These are phyloP conservation scores for Trachops cirrhosus DNA, from an alignment of 2,797 vertebrate species.

Conservation along the genomic window DNA sequence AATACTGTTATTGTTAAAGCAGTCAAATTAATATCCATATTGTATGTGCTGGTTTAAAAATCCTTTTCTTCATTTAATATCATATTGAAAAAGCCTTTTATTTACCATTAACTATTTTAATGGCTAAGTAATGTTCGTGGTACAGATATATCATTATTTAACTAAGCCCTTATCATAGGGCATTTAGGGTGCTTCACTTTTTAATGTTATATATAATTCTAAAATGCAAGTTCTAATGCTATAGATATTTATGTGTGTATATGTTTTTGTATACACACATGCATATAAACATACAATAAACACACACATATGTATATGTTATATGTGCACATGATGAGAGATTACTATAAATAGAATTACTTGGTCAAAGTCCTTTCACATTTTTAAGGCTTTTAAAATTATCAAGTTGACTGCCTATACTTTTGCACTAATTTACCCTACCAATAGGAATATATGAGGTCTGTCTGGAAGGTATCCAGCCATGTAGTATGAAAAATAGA, in stretches of 20 bases:
- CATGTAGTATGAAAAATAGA: no score
- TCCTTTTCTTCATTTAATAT: background rate
- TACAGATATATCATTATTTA: background rate
- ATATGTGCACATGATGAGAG: background rate
- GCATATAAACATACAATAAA: background rate
- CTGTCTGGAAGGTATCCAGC: background rate
- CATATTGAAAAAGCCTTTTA: background rate
- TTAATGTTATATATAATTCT: background rate
- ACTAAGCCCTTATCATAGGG: background rate
- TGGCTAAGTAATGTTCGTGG: background rate
- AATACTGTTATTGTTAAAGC: background rate
- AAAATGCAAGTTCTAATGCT: background rate
- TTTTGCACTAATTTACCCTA: background rate
- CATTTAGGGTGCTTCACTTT: background rate
- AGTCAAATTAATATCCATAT: background rate
- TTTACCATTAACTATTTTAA: background rate
- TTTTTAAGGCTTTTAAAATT: conserved; percentile 24
- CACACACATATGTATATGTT: background rate
- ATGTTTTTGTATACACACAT: background rate
- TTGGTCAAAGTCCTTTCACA: background rate
- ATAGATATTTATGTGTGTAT: background rate
- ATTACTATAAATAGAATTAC: background rate
- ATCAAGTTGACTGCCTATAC: background rate
- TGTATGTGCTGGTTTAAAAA: background rate
- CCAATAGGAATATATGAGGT: background rate